phyloP scores from a whole-genome alignment of 1,140 invertebrate species.

The Bombus pascuorum region DNA sequence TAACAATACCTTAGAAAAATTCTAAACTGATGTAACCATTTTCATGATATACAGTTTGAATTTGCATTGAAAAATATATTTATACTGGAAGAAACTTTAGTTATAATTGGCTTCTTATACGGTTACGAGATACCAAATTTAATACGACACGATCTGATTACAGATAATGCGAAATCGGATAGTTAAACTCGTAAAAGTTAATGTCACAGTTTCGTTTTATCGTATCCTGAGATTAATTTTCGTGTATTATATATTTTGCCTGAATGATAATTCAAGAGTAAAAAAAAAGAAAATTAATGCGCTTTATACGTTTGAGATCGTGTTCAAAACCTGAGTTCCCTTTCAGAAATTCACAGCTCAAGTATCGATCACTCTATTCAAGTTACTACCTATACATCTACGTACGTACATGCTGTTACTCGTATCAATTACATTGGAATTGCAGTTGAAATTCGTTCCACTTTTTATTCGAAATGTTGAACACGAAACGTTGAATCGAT shows the following conservation, averaged over 20 bases:
- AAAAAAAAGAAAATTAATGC: background rate
- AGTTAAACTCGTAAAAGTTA: too few relatives aligned
- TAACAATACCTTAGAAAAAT: background rate
- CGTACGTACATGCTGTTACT: background rate
- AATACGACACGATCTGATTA: too few relatives aligned
- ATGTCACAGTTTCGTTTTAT: too few relatives aligned
- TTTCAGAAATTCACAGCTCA: background rate
- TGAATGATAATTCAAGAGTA: background rate
- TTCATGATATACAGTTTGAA: too few relatives aligned
- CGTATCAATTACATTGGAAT: background rate
- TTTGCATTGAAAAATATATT: too few relatives aligned
- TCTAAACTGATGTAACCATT: background rate
- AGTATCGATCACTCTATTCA: background rate
- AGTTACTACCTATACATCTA: background rate
- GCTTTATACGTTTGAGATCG: background rate
- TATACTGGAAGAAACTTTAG: too few relatives aligned
- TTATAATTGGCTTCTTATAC: too few relatives aligned
- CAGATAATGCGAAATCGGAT: too few relatives aligned
- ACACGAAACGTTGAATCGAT: conserved; percentile 11
- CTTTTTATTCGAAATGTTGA: conserved; percentile 7
- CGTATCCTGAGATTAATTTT: too few relatives aligned
- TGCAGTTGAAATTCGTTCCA: conserved; percentile 4
- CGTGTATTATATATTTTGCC: too few relatives aligned
- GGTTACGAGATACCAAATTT: too few relatives aligned
- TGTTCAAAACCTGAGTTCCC: background rate